Base-by-base conservation (phyloP, 2,113 vertebrate species). In the Zeus faber region DNA sequence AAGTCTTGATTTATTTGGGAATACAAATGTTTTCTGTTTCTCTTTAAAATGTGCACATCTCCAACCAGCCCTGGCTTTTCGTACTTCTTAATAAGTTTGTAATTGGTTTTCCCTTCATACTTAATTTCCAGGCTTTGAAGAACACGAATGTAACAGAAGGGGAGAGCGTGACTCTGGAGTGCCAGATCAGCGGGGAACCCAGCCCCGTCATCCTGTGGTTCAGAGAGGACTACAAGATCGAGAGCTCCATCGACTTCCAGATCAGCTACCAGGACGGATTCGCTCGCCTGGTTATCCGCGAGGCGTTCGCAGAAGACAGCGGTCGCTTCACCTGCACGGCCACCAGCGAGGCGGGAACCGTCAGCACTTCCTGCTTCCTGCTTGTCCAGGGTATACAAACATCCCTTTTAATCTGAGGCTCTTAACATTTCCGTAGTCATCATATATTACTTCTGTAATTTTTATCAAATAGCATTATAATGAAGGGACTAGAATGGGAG, bases 291-390 rank as follows among this genome's bases (percentile, higher is more conserved):
- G 79, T 94, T 62, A 98, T 99, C 66, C 95, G 97, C 0, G 97
- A 99, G 85, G 97, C 94, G 2, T 99, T 98, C 55, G 95, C 95
- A 0, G 97, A 99, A 79, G 97, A 99, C 82, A 99, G 97, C 3
- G 97, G 97, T 10, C 90, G 91, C 77, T 99, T 99, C 78, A 97
- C 95, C 16, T 99, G 97, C 75, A 98, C 93, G 1, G 95, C 95
- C 17, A 93, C 93, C 8, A 99, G 90, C 0, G 91, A 92, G 70
- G 95, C 94, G n/a, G 97, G 95, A 39, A 96, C 93, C 0, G 82
- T 95, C 75, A 97, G 91, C 89, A 97, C 94, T 7, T 98, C 96
- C 64, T 96, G 93, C 83, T 94, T 93, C 70, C 90, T 99, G 41
- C 74, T 94, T 0, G n/a, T n/a, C n/a, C n/a, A n/a, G n/a, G n/a